These are phyloP conservation scores for Emydocephalus ijimae DNA, from an alignment of 2,113 vertebrate species.

Conservation along the genomic window DNA sequence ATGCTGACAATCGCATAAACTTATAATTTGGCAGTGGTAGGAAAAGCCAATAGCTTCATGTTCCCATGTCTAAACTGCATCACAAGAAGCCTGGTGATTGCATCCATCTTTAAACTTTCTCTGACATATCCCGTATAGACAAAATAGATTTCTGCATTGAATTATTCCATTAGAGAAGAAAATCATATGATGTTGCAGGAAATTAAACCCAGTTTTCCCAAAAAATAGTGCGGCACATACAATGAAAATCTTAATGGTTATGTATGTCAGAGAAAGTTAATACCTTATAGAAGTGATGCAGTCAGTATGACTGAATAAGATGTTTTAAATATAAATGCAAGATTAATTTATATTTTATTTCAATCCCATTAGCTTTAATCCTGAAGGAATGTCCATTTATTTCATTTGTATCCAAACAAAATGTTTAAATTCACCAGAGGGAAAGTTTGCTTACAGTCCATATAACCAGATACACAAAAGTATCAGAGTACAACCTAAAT, in stretches of 20 bases:
- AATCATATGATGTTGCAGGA: not conserved
- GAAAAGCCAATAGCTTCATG: not conserved
- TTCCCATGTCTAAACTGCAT: not conserved
- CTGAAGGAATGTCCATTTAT: not conserved
- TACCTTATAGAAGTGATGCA: not conserved
- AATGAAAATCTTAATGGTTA: not conserved
- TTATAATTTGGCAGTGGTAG: not conserved
- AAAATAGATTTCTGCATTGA: not conserved
- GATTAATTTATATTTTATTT: not conserved
- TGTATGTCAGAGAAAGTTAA: not conserved
- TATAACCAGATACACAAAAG: not conserved
- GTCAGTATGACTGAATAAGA: not conserved
- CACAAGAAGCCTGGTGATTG: not conserved
- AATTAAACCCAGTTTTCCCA: not conserved
- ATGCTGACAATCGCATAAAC: not conserved
- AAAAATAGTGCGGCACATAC: not conserved
- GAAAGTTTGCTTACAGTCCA: not conserved
- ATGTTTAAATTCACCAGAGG: not conserved
- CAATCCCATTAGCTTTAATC: not conserved
- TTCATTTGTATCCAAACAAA: not conserved
- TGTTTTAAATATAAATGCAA: not conserved
- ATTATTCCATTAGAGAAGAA: not conserved
- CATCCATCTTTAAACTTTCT: not conserved
- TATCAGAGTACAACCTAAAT: not conserved
- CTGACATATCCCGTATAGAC: not conserved